phyloP scores from a whole-genome alignment of 2,797 vertebrate species.

The Notolepis coatsorum region DNA sequence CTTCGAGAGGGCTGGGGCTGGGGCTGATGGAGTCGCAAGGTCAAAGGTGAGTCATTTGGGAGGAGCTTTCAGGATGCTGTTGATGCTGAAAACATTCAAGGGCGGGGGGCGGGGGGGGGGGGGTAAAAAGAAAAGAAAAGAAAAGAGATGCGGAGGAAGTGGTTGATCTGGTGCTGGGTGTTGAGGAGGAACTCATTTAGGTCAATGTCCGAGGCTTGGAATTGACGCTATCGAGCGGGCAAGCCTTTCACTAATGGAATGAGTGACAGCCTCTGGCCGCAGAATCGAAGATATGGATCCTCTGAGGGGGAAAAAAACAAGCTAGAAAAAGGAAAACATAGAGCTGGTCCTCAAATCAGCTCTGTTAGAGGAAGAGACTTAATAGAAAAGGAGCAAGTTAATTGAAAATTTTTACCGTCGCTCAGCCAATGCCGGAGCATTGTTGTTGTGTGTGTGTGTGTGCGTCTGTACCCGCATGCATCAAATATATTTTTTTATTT shows the following conservation, averaged over 20 bases:
- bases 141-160: slow-evolving; percentile 36
- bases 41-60: slow-evolving; percentile 33
- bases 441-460: slow-evolving; percentile 5
- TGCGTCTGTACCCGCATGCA: background rate
- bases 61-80: slow-evolving; percentile 7
- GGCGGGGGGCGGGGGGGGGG: background rate
- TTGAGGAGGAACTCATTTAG: slow-evolving; percentile 70
- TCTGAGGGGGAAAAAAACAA: slow-evolving; percentile 49
- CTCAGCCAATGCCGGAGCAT: slow-evolving; percentile 24
- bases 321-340: slow-evolving; percentile 56
- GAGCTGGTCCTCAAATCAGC: slow-evolving; percentile 59
- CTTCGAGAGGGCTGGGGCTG: background rate
- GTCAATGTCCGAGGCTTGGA: slow-evolving; percentile 71
- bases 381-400: slow-evolving; percentile 59
- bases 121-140: background rate
- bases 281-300: slow-evolving; percentile 83
- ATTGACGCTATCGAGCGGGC: slow-evolving; percentile 79
- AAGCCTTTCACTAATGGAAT: slow-evolving; percentile 82
- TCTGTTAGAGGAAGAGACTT: slow-evolving; percentile 44
- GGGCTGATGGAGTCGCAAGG: slow-evolving; percentile 20
- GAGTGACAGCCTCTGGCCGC: slow-evolving; percentile 77
- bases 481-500: background rate
- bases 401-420: slow-evolving; percentile 59
- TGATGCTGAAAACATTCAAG: slow-evolving; percentile 27
- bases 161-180: slow-evolving; percentile 55